Conservation (phyloP, 1,140 invertebrate genomes). For the Hypothenemus hampei region DNA sequence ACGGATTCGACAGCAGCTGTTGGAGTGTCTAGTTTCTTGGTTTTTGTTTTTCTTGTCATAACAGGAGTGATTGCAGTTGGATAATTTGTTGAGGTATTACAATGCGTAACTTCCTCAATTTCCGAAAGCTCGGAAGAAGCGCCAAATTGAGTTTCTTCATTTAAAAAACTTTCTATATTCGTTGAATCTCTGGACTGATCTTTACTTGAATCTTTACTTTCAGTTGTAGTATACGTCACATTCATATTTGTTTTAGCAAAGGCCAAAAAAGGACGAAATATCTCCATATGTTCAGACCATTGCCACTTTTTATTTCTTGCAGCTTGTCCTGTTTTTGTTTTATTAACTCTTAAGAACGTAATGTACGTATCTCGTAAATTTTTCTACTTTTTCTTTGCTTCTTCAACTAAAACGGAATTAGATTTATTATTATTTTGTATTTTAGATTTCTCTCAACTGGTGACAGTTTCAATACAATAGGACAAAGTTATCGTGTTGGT, state of each 20-base stretch:
- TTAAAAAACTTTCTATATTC: constrained; percentile 1
- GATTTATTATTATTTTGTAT: too few species aligned
- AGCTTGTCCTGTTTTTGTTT: constrained; percentile 21
- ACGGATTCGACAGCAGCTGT: constrained; percentile 4
- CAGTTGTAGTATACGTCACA: too few species aligned
- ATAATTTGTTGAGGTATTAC: constrained; percentile 2
- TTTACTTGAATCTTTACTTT: background rate
- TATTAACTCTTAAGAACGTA: constrained; percentile 6
- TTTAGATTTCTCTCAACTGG: constrained; percentile 23
- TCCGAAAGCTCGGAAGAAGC: constrained; percentile 2
- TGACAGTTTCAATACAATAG: constrained; percentile 19
- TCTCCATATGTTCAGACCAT: constrained; percentile 14
- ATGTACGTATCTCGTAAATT: constrained; percentile 21
- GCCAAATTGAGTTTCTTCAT: constrained; percentile 8
- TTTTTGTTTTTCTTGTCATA: constrained; percentile 6
- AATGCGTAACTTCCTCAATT: constrained; percentile 8
- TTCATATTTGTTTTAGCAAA: constrained; percentile 15
- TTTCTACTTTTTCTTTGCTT: constrained; percentile 18
- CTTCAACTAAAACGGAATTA: constrained; percentile 24
- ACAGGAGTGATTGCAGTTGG: too few species aligned
- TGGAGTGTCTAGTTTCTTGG: constrained; percentile 1
- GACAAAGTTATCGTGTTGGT: constrained; percentile 18
- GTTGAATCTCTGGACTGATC: constrained; percentile 1
- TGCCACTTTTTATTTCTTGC: constrained; percentile 14
- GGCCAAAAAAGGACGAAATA: constrained; percentile 11